Evolutionary conservation across 2,888 invertebrate species (phyloP), one percentile per base, ranked within the genome.

Genomic region (Autographa gamma): DNA sequence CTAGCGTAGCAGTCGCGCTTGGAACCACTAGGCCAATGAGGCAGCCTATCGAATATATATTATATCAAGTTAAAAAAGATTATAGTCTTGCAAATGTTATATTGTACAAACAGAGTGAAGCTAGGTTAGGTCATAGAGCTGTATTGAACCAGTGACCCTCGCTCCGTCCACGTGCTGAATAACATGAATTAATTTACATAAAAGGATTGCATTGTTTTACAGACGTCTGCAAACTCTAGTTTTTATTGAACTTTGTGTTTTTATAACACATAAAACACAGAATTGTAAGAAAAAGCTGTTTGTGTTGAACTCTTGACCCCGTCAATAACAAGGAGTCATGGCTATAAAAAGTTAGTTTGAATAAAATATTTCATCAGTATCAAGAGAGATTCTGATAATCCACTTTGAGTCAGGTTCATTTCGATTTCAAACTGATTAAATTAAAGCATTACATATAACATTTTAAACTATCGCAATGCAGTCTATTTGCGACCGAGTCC

Each of bases 111-210:
- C 5, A 16, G n/a, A n/a, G 48, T 54, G 54, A 19, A 18, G 54
- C 19, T 19, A 54, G 11, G 18, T 11, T 19, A 18, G 54, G 54
- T 54, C 54, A 18, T 8, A 11, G 19, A 54, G 19, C 8, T 18
- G 8, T 54, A 56, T 56, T 25, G 25, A 56, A 19, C 54, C 54
- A 56, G 54, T 25, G 25, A 19, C 54, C 19, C 54, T 25, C 16
- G n/a, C n/a, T n/a, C n/a, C n/a, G n/a, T 16, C 16, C 48, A 48
- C 48, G 48, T 48, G 54, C 19, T 14, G 13, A 18, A 56, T 25
- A 13, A 56, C 54, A 13, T 63, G 25, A 13, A 63, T 56, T 56
- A 19, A 56, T 56, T 56, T 56, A 56, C 54, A 56, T 56, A 56
- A 56, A 56, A 56, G 54, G 54, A 56, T 56, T 56, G 54, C 19